These are phyloP conservation scores for Sepiola atlantica DNA, from an alignment of 2,888 invertebrate species.

Conservation along the genomic window DNA sequence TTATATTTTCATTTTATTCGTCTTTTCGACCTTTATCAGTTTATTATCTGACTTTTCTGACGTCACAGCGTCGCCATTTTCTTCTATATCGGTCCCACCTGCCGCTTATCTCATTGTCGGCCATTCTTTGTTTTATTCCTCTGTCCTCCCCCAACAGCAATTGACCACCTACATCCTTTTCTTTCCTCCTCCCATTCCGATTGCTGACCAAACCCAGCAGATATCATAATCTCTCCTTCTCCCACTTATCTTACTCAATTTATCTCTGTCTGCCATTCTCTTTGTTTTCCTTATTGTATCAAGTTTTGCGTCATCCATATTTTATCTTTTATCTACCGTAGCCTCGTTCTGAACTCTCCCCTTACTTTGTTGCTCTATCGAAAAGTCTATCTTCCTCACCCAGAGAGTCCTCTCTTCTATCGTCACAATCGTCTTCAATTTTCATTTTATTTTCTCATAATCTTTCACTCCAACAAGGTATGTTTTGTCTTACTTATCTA, in stretches of 20 bases:
- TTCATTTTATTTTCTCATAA: not conserved
- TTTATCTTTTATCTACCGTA: not conserved
- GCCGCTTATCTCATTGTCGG: not conserved
- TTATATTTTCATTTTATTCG: not conserved
- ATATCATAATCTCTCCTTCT: not conserved
- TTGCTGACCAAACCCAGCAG: slow-evolving; percentile 22
- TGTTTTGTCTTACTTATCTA: not conserved
- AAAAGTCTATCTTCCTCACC: not conserved
- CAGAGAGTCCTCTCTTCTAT: not conserved
- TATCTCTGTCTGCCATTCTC: not conserved
- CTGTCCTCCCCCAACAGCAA: not conserved
- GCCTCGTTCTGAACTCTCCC: not conserved
- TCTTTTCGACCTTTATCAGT: not conserved
- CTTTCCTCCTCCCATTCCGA: not conserved
- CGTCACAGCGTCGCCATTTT: not conserved
- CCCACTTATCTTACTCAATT: not conserved
- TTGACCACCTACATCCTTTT: not conserved
- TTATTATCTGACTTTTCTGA: not conserved
- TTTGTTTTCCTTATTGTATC: not conserved
- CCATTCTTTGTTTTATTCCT: not conserved
- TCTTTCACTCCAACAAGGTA: not conserved
- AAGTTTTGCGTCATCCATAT: not conserved
- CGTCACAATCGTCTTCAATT: not conserved
- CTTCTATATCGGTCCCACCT: not conserved
- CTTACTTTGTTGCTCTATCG: not conserved